Evolutionary conservation across 1,140 invertebrate species (phyloP).

Genomic region (Polyergus mexicanus): DNA sequence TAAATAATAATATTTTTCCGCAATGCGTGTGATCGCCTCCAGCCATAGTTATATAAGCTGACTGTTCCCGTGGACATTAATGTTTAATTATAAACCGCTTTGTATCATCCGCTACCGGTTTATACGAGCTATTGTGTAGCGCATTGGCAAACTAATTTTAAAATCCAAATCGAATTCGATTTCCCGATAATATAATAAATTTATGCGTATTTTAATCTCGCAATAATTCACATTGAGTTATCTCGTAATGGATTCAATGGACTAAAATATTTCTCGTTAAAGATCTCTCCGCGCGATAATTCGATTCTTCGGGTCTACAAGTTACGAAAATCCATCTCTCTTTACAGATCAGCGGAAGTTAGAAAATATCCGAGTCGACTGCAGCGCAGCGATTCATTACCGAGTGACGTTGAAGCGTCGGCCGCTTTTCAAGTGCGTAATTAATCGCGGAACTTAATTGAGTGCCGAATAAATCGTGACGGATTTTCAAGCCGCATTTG

Average conservation of each 20-base stretch:
- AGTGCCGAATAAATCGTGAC: slow-evolving; percentile 70
- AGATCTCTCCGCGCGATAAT: slow-evolving; percentile 50
- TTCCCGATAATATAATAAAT: background rate
- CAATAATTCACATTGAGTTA: slow-evolving; percentile 17
- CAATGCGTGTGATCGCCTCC: background rate
- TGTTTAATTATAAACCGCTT: slow-evolving; percentile 5
- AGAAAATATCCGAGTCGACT: slow-evolving; percentile 46
- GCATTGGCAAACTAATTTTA: background rate
- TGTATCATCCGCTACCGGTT: background rate
- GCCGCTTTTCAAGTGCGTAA: slow-evolving; percentile 51
- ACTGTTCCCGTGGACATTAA: slow-evolving; percentile 17
- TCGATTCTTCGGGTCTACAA: slow-evolving; percentile 5
- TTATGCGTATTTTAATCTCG: background rate
- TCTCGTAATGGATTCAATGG: background rate
- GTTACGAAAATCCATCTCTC: slow-evolving; percentile 52
- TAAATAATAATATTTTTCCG: background rate
- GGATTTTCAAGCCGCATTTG: slow-evolving; percentile 57
- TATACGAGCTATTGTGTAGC: background rate
- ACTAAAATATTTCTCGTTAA: background rate
- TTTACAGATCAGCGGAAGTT: slow-evolving; percentile 50
- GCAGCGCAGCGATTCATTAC: slow-evolving; percentile 58
- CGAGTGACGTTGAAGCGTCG: slow-evolving; percentile 25
- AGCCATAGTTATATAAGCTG: background rate
- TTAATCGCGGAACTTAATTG: slow-evolving; percentile 72
- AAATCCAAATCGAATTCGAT: background rate